These are phyloP conservation scores for Apogon talboti DNA, from an alignment of 2,797 vertebrate species.

Conservation along the genomic window DNA sequence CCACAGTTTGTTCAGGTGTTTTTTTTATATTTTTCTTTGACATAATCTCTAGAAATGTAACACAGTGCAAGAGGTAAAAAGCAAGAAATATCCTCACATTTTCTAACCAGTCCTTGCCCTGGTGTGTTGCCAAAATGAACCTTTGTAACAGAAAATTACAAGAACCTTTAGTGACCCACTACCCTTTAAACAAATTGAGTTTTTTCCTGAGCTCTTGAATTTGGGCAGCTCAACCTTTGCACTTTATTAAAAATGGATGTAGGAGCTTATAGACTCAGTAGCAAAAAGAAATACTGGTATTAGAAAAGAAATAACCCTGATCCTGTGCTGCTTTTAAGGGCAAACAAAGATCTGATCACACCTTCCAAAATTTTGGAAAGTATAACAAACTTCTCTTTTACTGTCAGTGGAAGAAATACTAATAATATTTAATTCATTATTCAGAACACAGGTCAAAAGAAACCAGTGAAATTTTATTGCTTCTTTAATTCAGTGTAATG, in stretches of 20 bases:
- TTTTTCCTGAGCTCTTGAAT: conserved; percentile 34
- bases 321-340: neutral
- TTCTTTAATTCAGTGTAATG: conserved; percentile 19
- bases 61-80: neutral
- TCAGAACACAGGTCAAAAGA: conserved; percentile 10
- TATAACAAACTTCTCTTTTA: conserved; percentile 4
- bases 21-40: conserved; percentile 5
- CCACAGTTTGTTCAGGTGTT: neutral
- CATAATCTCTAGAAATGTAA: neutral
- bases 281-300: conserved; percentile 2
- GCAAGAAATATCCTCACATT: too few relatives aligned
- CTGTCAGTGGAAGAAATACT: neutral
- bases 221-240: conserved; percentile 35
- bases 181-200: conserved; percentile 59
- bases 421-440: neutral
- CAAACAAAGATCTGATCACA: conserved; percentile 13
- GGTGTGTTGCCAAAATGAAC: conserved; percentile 33
- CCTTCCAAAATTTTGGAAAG: conserved; percentile 1
- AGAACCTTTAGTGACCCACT: conserved; percentile 42
- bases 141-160: conserved; percentile 50
- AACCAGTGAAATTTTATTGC: conserved; percentile 2
- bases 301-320: conserved; percentile 13
- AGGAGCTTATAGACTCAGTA: conserved; percentile 13
- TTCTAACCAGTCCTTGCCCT: neutral
- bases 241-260: conserved; percentile 61